Conservation (phyloP, 92 coral and sea anemone species). For the Metridium senile region DNA sequence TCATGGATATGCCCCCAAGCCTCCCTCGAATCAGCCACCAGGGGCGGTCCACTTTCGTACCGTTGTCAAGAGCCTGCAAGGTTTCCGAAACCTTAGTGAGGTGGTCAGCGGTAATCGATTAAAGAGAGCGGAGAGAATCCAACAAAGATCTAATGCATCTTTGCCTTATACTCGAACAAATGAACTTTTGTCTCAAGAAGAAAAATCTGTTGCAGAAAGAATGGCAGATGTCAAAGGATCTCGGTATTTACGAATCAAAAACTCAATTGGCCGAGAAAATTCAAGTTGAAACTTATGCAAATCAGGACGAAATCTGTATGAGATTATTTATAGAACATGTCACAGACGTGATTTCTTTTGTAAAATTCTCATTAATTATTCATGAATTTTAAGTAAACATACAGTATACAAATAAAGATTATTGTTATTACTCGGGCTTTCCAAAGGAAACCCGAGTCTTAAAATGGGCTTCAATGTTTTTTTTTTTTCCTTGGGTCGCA, state of each 20-base stretch:
- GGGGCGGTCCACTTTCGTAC: conserved; percentile 13
- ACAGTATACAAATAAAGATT: no score
- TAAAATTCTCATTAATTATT: no score
- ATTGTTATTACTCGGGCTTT: no score
- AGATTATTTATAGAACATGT: no score
- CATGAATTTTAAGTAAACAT: no score
- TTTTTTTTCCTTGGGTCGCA: no score
- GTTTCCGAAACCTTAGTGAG: conserved; percentile 17
- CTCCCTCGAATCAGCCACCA: neutral
- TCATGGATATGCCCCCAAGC: conserved; percentile 9
- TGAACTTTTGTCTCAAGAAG: neutral
- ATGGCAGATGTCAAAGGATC: conserved; percentile 34
- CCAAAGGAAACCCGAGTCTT: no score
- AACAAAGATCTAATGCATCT: conserved; percentile 1
- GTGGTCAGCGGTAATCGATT: conserved; percentile 15
- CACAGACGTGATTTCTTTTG: no score
- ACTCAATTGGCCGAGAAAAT: no score
- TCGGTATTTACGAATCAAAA: conserved; percentile 31
- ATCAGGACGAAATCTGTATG: no score
- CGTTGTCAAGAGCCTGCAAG: conserved; percentile 25
- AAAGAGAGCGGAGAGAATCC: conserved; percentile 22
- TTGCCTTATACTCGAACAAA: conserved; percentile 4
- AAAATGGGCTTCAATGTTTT: no score
- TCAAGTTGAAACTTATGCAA: no score
- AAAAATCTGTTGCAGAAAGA: conserved; percentile 20